phyloP scores from a whole-genome alignment of 2,888 invertebrate genomes.

The Mylabris sibirica region DNA sequence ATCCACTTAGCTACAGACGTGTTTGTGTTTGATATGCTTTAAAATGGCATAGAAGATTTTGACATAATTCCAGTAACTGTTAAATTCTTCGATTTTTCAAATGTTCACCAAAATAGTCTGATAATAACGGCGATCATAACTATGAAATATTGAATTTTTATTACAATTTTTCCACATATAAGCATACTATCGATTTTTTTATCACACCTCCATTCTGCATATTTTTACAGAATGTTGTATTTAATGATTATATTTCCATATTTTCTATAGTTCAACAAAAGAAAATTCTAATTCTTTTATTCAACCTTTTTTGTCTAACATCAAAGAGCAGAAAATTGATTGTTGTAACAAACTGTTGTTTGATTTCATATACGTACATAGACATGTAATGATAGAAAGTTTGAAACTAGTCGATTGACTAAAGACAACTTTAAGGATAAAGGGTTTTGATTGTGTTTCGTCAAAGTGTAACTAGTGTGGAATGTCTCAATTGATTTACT shows the following conservation, averaged over 20 bases:
- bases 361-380: not conserved
- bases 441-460: not conserved
- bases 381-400: not conserved
- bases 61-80: not conserved
- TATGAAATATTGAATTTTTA: no score
- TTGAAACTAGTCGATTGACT: not conserved
- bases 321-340: not conserved
- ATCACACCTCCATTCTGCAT: no score
- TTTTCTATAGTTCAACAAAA: no score
- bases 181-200: no score
- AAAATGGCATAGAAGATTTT: not conserved
- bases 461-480: not conserved
- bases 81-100: not conserved
- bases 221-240: no score
- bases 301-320: not conserved
- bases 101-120: not conserved
- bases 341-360: not conserved
- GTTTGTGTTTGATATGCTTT: not conserved
- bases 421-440: not conserved
- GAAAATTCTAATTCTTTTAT: no score
- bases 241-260: no score
- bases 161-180: no score
- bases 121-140: not conserved
- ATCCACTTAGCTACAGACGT: not conserved
- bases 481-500: conserved; percentile 2